Conservation (phyloP, 2,888 invertebrate species). For the Gerris lacustris region DNA sequence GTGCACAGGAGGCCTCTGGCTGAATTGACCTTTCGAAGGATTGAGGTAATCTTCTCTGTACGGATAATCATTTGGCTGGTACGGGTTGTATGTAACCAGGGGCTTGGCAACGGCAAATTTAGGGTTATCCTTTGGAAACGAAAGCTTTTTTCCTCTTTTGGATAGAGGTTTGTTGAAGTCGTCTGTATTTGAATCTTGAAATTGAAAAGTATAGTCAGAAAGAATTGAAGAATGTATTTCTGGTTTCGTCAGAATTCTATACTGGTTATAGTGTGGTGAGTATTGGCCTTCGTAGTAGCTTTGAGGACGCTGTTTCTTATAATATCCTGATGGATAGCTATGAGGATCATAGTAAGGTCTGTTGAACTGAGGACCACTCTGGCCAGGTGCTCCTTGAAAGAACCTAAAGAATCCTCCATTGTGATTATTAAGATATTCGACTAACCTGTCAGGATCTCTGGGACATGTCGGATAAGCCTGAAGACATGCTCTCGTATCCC, state of each 20-base stretch:
- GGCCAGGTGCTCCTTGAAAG: conserved; percentile 38
- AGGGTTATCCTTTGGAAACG: neutral
- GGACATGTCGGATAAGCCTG: conserved; percentile 63
- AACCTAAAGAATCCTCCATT: conserved; percentile 75
- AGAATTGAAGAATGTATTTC: conserved; percentile 4
- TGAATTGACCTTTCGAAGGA: neutral
- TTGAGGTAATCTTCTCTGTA: conserved; percentile 2
- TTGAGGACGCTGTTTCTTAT: conserved; percentile 9
- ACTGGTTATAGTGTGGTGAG: conserved; percentile 23
- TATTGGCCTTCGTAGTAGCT: conserved; percentile 22
- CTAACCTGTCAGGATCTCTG: conserved; percentile 54
- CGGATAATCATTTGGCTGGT: conserved; percentile 9
- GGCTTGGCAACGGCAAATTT: neutral
- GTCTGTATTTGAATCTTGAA: neutral
- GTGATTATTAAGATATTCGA: conserved; percentile 70
- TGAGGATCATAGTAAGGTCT: conserved; percentile 15
- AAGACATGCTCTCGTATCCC: conserved; percentile 47
- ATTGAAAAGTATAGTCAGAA: neutral
- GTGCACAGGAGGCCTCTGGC: conserved; percentile 19
- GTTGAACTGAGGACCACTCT: neutral
- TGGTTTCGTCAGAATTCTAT: conserved; percentile 16
- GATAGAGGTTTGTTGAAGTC: neutral
- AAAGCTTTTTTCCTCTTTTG: neutral
- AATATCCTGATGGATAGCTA: conserved; percentile 10
- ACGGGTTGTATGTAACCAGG: neutral